These are phyloP conservation scores for Siniperca chuatsi DNA, from an alignment of 2,113 vertebrate species.

Conservation along the genomic window DNA sequence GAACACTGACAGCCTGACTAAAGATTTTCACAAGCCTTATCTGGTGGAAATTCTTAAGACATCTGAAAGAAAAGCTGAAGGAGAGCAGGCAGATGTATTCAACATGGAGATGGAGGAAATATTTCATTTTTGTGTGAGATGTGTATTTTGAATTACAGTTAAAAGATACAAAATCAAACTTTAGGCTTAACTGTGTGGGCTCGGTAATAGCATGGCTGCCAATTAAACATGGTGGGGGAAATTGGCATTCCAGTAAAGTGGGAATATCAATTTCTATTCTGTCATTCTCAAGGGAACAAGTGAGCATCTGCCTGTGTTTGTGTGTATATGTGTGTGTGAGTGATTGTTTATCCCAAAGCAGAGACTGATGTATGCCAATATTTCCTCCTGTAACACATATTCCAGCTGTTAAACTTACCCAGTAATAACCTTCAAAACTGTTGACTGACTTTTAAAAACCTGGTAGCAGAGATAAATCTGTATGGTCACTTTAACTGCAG, in stretches of 20 bases:
- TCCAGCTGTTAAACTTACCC: constrained; percentile 17
- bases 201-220: constrained; percentile 7
- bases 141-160: constrained; percentile 39
- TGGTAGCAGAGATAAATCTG: constrained; percentile 32
- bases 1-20: constrained; percentile 65
- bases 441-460: constrained; percentile 53
- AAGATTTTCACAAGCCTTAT: constrained; percentile 61
- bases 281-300: constrained; percentile 33
- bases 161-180: constrained; percentile 34
- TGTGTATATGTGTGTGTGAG: background rate
- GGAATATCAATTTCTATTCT: constrained; percentile 50
- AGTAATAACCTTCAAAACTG: constrained; percentile 40
- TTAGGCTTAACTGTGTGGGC: constrained; percentile 9
- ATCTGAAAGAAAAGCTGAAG: constrained; percentile 49
- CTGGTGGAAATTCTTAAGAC: constrained; percentile 58
- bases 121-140: constrained; percentile 32
- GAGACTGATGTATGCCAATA: background rate
- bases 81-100: constrained; percentile 36
- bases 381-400: constrained; percentile 10
- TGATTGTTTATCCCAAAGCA: constrained; percentile 36
- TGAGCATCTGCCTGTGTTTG: constrained; percentile 52
- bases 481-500: constrained; percentile 23
- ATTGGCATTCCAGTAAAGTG: constrained; percentile 23
- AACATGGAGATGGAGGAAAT: constrained; percentile 12
- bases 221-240: constrained; percentile 42